phyloP scores from a whole-genome alignment of 2,797 vertebrate species.

The Poecilia gillii region DNA sequence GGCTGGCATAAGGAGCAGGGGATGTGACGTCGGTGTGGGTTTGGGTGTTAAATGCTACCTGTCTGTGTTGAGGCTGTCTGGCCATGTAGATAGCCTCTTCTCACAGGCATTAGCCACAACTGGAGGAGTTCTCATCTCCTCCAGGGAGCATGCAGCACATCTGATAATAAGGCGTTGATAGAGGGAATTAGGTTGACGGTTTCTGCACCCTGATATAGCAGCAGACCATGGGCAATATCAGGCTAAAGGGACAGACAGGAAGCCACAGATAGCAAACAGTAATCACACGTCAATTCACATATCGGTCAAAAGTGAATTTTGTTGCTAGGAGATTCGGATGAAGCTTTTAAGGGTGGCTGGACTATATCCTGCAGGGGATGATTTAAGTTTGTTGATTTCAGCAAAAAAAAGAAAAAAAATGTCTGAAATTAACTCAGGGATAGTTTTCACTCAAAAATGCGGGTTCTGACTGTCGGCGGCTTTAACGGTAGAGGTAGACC shows the following conservation, averaged over 20 bases:
- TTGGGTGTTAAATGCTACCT: constrained; percentile 73
- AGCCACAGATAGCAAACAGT: constrained; percentile 50
- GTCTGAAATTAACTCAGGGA: neutral
- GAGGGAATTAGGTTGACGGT: constrained; percentile 69
- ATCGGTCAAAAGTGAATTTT: constrained; percentile 58
- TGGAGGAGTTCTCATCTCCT: constrained; percentile 70
- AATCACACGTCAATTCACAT: constrained; percentile 57
- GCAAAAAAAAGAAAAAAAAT: neutral
- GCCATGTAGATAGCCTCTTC: constrained; percentile 69
- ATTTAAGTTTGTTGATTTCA: neutral
- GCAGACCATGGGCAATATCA: constrained; percentile 58
- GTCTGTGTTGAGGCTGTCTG: constrained; percentile 70
- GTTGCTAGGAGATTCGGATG: constrained; percentile 45
- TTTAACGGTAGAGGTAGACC: neutral
- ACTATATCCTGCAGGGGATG: constrained; percentile 21
- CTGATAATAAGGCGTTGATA: constrained; percentile 80
- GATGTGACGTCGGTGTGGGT: constrained; percentile 62
- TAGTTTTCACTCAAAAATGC: neutral
- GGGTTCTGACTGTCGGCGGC: neutral
- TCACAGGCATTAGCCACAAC: constrained; percentile 58
- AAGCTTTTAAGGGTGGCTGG: constrained; percentile 39
- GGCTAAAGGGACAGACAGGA: constrained; percentile 31
- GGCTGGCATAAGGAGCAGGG: constrained; percentile 55
- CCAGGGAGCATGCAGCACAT: constrained; percentile 61
- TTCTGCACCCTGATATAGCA: constrained; percentile 71